Base-by-base conservation (phyloP, 2,113 vertebrate species). In the Heliornis fulica region DNA sequence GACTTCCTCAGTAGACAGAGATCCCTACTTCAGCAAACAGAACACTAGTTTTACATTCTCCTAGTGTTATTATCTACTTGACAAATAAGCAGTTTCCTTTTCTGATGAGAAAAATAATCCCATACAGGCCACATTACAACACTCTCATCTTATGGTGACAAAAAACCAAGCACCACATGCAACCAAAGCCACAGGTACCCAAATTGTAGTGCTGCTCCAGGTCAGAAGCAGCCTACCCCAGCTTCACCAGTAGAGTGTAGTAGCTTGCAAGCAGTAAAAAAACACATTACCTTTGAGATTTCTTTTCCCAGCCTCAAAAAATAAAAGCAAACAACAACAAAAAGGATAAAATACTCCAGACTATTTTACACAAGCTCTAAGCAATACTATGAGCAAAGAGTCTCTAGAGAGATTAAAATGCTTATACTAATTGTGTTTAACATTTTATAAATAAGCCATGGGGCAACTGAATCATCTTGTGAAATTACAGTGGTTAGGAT, bases 391-490 rank as follows among this genome's bases (percentile, higher is more conserved):
- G 26, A 94, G 70, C 29, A 64, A 79, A 66, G 57, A 66, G 57
- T 69, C 69, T 87, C 85, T 66, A 50, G 70, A 91, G 87, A 93
- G 32, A 83, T 79, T 76, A 80, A 50, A 28, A 85, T 48, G 28
- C 16, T 94, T 95, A 74, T 60, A 60, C 68, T 94, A 96, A 96
- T 93, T 90, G 43, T 89, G 51, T 83, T 96, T 88, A 95, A 74
- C 11, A 0, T 56, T 90, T 87, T 61, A 86, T 94, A 95, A 96
- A 90, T 72, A 93, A 95, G 87, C 80, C 87, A 96, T 36, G 25
- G 41, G 75, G 26, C 71, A 96, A 91, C 20, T 12, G 63, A 87
- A 96, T 48, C 36, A 74, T 60, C 85, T 66, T 72, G 11, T 92
- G 46, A 93, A 94, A 81, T 90, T 93, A 70, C 0, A 1, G 46